Conservation (phyloP, 2,888 invertebrate genomes). For the Troides aeacus region DNA sequence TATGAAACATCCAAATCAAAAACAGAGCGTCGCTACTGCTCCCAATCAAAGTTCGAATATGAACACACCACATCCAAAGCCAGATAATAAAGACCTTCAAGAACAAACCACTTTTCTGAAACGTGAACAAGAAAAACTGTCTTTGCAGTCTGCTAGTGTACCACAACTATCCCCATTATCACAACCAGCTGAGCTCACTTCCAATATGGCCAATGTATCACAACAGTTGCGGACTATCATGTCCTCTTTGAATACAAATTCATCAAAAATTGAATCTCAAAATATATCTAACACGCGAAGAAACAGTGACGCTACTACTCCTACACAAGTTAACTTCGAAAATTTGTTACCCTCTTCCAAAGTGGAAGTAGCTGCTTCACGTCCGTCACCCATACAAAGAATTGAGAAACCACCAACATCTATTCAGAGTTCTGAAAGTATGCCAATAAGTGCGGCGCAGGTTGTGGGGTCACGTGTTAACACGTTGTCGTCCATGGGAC, state of each 20-base stretch:
- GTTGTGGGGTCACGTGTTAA: slow-evolving; percentile 66
- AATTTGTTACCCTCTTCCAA: slow-evolving; percentile 74
- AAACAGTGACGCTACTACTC: slow-evolving; percentile 59
- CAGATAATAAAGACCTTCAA: slow-evolving; percentile 52
- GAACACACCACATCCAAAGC: slow-evolving; percentile 40
- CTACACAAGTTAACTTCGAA: slow-evolving; percentile 76
- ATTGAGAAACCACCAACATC: slow-evolving; percentile 57
- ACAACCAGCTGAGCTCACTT: slow-evolving; percentile 85
- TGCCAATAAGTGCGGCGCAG: slow-evolving; percentile 66
- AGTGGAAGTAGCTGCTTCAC: slow-evolving; percentile 65
- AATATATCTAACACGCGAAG: slow-evolving; percentile 71
- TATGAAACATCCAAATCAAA: slow-evolving; percentile 50
- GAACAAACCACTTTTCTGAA: slow-evolving; percentile 57
- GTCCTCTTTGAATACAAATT: slow-evolving; percentile 80
- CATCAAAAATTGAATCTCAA: slow-evolving; percentile 75
- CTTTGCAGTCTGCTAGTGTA: slow-evolving; percentile 75
- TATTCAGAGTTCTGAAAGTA: slow-evolving; percentile 49
- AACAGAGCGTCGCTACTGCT: slow-evolving; percentile 40
- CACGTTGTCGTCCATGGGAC: slow-evolving; percentile 61
- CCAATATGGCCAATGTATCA: slow-evolving; percentile 85
- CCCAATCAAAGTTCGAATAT: slow-evolving; percentile 42
- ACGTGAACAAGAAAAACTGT: slow-evolving; percentile 60
- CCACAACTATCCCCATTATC: slow-evolving; percentile 86
- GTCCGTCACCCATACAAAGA: slow-evolving; percentile 65
- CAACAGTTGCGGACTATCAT: slow-evolving; percentile 84